Base-by-base conservation (phyloP, 2,888 invertebrate genomes). In the Dioctria linearis region DNA sequence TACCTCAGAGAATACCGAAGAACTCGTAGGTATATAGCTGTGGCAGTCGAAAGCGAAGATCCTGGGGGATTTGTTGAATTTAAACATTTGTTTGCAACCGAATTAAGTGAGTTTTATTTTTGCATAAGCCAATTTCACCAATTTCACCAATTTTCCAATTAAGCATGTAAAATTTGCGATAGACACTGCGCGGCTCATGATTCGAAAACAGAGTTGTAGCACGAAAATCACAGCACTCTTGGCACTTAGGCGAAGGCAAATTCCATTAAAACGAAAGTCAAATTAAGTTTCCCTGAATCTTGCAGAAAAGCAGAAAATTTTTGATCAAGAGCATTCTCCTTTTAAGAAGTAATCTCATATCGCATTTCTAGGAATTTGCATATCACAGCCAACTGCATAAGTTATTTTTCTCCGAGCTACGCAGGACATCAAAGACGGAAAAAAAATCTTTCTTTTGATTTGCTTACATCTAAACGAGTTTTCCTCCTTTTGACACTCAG, bases 291-390 rank as follows among this genome's bases (percentile, higher is more conserved):
- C 49, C 63, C 9, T 37, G 51, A 49, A 49, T 63, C 46, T 76
- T n/a, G 37, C 11, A 76, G 51, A 61, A 63, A 37, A 63, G 37
- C 11, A 76, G 51, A 61, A 63, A 37, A 63, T 63, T 63, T 76
- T 63, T 63, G 76, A 76, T 61, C 76, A 61, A 76, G 63, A 63
- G 63, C 9, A n/a, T 54, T 69, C 39, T 37, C 40, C 37, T 46
- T 63, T 76, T 37, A 76, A 76, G 40, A 76, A 40, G 76, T 63
- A 63, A 63, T 63, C 76, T 76, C 76, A 63, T 76, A 76, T 76
- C 76, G 76, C 76, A 76, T 76, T 25, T 25, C 76, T 76, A 76
- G 49, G 76, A 76, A 76, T 76, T 76, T 76, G 76, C 76, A 76
- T 76, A 76, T 76, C 76, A 76, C 76, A 76, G 76, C 37, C 49